Evolutionary conservation across 2,797 vertebrate species (phyloP).

Genomic region (Silurus aristotelis): DNA sequence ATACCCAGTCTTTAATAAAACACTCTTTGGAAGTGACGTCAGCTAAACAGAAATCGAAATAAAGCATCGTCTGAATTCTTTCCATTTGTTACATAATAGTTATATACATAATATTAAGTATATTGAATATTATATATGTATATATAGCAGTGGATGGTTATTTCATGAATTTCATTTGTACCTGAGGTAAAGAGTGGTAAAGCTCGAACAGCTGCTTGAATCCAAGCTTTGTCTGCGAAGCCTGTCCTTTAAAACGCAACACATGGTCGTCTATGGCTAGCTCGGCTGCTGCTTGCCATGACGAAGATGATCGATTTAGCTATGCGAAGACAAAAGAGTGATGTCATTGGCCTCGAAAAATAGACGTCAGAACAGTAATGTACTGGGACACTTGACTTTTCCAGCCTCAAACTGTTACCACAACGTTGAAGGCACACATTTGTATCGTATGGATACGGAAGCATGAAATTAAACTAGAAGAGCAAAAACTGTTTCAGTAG

Average conservation of each 20-base stretch:
- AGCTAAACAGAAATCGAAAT: constrained; percentile 66
- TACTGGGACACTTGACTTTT: background rate
- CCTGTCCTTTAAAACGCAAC: constrained; percentile 66
- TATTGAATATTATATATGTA: too few relatives aligned
- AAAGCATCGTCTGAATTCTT: background rate
- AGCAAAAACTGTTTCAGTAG: too few relatives aligned
- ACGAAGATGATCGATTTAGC: constrained; percentile 69
- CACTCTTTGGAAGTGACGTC: constrained; percentile 69
- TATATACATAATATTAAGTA: too few relatives aligned
- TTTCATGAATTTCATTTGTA: constrained; percentile 51
- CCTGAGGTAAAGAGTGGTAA: constrained; percentile 75
- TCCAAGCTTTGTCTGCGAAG: constrained; percentile 60
- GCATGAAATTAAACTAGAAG: too few relatives aligned
- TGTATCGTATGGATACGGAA: too few relatives aligned
- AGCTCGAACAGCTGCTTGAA: constrained; percentile 71
- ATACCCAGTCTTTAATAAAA: constrained; percentile 69
- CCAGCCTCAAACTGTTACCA: too few relatives aligned
- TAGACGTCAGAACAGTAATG: background rate
- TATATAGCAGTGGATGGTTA: too few relatives aligned
- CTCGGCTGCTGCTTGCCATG: constrained; percentile 62
- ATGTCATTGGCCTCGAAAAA: background rate
- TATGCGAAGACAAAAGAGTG: constrained; percentile 44
- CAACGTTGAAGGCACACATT: too few relatives aligned
- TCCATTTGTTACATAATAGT: too few relatives aligned
- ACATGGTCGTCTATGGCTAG: constrained; percentile 62